Evolutionary conservation across 2,888 invertebrate species (phyloP).

Genomic region (Lysandra coridon): DNA sequence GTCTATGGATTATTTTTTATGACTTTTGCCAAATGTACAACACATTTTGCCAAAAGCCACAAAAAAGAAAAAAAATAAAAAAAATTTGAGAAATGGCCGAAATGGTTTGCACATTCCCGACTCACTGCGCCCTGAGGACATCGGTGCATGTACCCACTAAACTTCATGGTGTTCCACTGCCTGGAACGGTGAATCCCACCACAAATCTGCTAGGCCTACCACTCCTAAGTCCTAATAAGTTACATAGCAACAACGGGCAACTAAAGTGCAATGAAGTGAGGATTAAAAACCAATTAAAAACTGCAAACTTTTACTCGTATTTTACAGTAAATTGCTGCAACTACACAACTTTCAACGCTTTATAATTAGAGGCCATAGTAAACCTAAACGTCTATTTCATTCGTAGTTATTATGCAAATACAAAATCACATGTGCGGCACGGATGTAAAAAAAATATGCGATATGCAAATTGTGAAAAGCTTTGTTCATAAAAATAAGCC

Average conservation of each 20-base stretch:
- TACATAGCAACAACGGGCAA: too few relatives aligned
- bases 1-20: background rate
- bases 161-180: too few relatives aligned
- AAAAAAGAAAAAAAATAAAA: too few relatives aligned
- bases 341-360: background rate
- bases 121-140: too few relatives aligned
- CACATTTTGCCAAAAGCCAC: too few relatives aligned
- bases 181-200: too few relatives aligned
- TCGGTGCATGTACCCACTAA: too few relatives aligned
- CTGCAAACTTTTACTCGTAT: background rate
- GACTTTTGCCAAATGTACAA: too few relatives aligned
- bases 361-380: background rate
- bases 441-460: background rate
- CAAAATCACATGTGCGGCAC: background rate
- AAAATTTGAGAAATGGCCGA: too few relatives aligned
- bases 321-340: background rate
- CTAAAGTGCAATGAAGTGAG: background rate
- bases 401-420: slow-evolving; percentile 28
- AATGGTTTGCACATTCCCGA: too few relatives aligned
- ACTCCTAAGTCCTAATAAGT: too few relatives aligned
- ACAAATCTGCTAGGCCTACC: too few relatives aligned
- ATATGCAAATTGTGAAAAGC: background rate
- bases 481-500: background rate
- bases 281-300: background rate
- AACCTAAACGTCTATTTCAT: slow-evolving; percentile 5